These are phyloP conservation scores for Austrofundulus limnaeus DNA, from an alignment of 2,113 vertebrate genomes.

Conservation along the genomic window DNA sequence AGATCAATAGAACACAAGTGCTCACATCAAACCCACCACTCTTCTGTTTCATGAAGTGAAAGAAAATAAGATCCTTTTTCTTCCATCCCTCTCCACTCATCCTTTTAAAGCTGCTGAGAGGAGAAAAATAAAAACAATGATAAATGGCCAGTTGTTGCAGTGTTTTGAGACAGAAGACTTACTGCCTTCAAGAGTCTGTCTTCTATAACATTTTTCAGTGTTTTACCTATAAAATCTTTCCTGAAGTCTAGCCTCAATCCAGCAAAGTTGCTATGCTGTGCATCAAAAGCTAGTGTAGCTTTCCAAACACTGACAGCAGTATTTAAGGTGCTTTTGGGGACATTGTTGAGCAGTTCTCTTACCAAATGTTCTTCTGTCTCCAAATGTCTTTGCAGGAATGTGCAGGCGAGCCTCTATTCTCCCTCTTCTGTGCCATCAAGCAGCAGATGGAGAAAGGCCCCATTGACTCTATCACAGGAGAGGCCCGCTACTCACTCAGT, in stretches of 20 bases:
- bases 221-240: too few species aligned
- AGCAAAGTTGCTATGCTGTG: too few species aligned
- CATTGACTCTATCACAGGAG: conserved; percentile 95
- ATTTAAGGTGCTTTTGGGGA: conserved; percentile 2
- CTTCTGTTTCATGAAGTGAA: too few species aligned
- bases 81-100: too few species aligned
- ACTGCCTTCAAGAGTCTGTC: conserved; percentile 8
- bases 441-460: conserved; percentile 97
- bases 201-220: not conserved
- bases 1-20: too few species aligned
- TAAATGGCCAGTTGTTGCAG: conserved; percentile 28
- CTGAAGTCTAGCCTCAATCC: too few species aligned
- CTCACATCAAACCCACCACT: too few species aligned
- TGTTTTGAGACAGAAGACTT: conserved; percentile 4
- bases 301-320: not conserved
- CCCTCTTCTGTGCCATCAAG: conserved; percentile 98
- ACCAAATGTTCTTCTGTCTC: conserved; percentile 2
- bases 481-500: conserved; percentile 94
- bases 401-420: conserved; percentile 97
- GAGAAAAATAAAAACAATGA: conserved; percentile 29
- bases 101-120: conserved; percentile 18
- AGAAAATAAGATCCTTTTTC: too few species aligned
- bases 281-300: too few species aligned
- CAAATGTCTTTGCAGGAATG: conserved; percentile 84
- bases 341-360: not conserved